phyloP scores from a whole-genome alignment of 2,888 invertebrate genomes.

The Cryptophagus acutangulus region DNA sequence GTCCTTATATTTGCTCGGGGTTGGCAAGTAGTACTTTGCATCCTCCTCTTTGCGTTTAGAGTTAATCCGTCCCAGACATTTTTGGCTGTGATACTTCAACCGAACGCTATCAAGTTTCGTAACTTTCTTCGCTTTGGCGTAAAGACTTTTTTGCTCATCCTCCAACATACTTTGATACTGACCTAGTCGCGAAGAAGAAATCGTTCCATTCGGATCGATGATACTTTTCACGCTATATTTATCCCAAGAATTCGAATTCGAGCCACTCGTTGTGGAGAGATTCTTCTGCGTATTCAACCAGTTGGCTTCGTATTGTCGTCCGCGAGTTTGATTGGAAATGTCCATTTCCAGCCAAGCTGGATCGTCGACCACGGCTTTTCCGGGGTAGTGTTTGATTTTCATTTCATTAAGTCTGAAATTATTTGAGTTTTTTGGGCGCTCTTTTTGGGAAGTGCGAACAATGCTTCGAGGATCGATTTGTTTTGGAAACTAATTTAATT shows the following conservation, averaged over 20 bases:
- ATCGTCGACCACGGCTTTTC: conserved; percentile 64
- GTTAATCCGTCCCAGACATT: conserved; percentile 42
- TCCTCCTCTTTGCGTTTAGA: conserved; percentile 34
- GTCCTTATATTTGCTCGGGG: conserved; percentile 27
- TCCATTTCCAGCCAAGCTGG: conserved; percentile 62
- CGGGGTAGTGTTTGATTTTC: conserved; percentile 82
- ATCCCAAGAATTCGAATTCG: conserved; percentile 42
- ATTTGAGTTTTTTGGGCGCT: no score
- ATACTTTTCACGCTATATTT: conserved; percentile 36
- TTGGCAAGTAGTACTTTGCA: conserved; percentile 24
- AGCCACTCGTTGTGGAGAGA: conserved; percentile 45
- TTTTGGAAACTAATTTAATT: background rate
- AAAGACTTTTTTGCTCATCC: conserved; percentile 30
- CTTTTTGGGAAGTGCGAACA: background rate
- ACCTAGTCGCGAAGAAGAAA: conserved; percentile 39
- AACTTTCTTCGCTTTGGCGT: conserved; percentile 28
- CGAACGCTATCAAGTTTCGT: conserved; percentile 33
- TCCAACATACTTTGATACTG: conserved; percentile 41
- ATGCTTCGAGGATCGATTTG: background rate
- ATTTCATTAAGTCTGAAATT: no score
- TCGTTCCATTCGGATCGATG: conserved; percentile 40
- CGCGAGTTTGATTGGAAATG: conserved; percentile 62
- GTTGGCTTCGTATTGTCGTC: conserved; percentile 76
- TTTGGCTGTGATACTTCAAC: conserved; percentile 44
- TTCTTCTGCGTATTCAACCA: conserved; percentile 70